Evolutionary conservation across 2,888 invertebrate species (phyloP), one percentile per base, ranked within the genome.

Genomic region (Drosophila kanekoi): DNA sequence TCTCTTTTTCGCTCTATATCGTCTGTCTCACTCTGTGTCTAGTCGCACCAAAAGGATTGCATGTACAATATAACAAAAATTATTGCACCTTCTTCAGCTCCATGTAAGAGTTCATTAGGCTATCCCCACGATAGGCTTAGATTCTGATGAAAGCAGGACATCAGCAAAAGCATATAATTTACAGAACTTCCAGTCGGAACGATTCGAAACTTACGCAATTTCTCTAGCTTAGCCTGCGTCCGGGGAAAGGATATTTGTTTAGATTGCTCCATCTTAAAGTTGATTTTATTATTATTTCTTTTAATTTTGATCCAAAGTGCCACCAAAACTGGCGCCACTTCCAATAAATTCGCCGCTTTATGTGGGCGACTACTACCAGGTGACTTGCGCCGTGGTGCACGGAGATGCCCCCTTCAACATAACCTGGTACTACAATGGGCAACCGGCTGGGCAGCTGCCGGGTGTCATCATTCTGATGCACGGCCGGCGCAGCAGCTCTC

Each of bases 371-470:
- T 94, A 94, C 73, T 94, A 94, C 83, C 94, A 94, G 89, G 93
- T 94, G 33, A 79, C 79, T 79, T 96, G 96, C 92, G 95, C 95
- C 51, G 94, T 95, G 77, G 93, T 95, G 78, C 95, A 95, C 90
- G 96, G 97, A 77, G 97, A 97, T 93, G 94, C 95, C 74, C 97
- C 97, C 35, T 94, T 96, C 83, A 94, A 94, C 83, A 95, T 97
- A 61, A 94, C 94, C 63, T 97, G 97, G 97, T 94, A 94, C 87
- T 94, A 96, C 91, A 95, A 96, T 72, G 90, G 89, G 60, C 87
- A 90, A 45, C 86, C 90, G 35, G 90, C 89, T 18, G 70, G 78
- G n/a, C 65, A 81, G 45, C 60, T 90, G 66, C 70, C 87, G 14
- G 91, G 91, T 10, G 76, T 92, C 59, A 88, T 51, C 20, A 87